These are phyloP conservation scores for Hydriomena furcata DNA, from an alignment of 2,888 invertebrate species.

Conservation along the genomic window DNA sequence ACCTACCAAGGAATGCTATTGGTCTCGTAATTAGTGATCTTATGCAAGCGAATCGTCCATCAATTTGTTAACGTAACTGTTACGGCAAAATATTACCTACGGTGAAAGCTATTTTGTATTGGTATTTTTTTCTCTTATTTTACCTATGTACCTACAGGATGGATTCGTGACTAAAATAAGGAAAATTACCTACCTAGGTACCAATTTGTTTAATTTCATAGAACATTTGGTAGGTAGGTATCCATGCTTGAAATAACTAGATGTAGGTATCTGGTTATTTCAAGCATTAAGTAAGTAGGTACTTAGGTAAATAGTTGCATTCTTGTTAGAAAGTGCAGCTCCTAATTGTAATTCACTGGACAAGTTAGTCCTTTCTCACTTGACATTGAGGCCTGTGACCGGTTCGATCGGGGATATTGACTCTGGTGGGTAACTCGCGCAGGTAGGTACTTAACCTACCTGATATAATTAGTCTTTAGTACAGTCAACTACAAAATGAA, in stretches of 20 bases:
- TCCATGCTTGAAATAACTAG: neutral
- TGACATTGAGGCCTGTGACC: slow-evolving; percentile 74
- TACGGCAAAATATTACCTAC: slow-evolving; percentile 55
- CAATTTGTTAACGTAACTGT: slow-evolving; percentile 69
- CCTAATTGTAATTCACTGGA: slow-evolving; percentile 54
- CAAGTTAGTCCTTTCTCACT: slow-evolving; percentile 66
- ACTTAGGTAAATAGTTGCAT: neutral
- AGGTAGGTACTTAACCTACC: no score
- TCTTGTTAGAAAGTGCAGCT: slow-evolving; percentile 32
- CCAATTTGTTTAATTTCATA: no score
- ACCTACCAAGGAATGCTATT: slow-evolving; percentile 13
- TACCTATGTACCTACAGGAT: neutral
- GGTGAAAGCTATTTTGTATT: slow-evolving; percentile 68
- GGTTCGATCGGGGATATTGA: slow-evolving; percentile 66
- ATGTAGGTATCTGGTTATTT: neutral
- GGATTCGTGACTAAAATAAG: neutral
- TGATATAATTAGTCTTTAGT: neutral
- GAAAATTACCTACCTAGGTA: neutral
- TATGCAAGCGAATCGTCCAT: slow-evolving; percentile 69
- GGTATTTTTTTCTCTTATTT: slow-evolving; percentile 38
- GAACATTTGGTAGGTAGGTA: neutral
- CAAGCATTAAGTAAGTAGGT: neutral
- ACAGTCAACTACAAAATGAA: neutral
- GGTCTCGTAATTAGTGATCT: slow-evolving; percentile 44
- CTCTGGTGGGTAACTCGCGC: slow-evolving; percentile 32